Conservation (phyloP, 2,888 invertebrate species). For the Ophonus ardosiacus region DNA sequence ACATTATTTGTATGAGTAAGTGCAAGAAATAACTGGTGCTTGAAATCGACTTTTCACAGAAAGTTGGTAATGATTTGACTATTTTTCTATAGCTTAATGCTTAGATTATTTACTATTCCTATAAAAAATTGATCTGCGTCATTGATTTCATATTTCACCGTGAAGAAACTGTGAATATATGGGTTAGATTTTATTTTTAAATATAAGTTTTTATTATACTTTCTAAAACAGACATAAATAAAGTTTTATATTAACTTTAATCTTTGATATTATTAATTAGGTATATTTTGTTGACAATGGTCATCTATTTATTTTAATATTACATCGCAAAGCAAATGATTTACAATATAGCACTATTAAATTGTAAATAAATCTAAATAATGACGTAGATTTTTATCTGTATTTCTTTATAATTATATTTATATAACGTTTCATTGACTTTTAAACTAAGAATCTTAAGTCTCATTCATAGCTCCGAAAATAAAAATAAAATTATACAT, state of each 20-base stretch:
- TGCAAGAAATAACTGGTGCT: constrained; percentile 57
- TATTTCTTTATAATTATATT: neutral
- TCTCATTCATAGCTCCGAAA: too few species aligned
- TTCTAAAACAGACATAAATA: constrained; percentile 22
- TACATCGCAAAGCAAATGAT: neutral
- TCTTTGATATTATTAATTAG: neutral
- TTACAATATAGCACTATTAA: neutral
- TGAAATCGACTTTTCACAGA: constrained; percentile 56
- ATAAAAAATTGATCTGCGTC: constrained; percentile 32
- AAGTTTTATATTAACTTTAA: neutral
- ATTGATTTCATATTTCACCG: constrained; percentile 24
- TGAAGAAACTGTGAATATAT: constrained; percentile 24
- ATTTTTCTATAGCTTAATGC: constrained; percentile 24
- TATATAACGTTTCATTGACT: neutral
- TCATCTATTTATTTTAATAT: neutral
- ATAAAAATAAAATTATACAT: too few species aligned
- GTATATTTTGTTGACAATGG: neutral
- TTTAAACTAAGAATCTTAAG: neutral
- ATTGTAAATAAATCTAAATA: neutral
- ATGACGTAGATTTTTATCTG: neutral
- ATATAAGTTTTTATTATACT: neutral
- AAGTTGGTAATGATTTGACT: constrained; percentile 25
- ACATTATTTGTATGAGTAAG: constrained; percentile 10
- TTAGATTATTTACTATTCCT: neutral
- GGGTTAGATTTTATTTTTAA: constrained; percentile 18